phyloP scores from a whole-genome alignment of 2,113 vertebrate genomes.

The Abramis brama region DNA sequence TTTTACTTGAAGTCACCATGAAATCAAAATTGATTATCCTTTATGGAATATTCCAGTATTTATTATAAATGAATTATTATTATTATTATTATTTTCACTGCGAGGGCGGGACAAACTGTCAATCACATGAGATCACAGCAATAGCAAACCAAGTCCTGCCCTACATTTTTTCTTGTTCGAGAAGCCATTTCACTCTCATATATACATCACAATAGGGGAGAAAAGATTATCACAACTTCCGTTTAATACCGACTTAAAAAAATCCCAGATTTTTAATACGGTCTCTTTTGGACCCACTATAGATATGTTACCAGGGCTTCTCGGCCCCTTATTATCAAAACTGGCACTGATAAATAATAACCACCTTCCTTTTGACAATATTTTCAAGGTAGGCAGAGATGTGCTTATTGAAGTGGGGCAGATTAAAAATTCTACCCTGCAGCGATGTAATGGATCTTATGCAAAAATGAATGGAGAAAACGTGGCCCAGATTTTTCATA shows the following conservation, averaged over 20 bases:
- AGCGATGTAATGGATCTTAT: constrained; percentile 56
- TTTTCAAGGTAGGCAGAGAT: constrained; percentile 57
- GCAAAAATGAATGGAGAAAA: constrained; percentile 44
- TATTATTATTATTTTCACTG: too few species aligned
- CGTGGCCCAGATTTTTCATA: constrained; percentile 54
- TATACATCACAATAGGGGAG: too few species aligned
- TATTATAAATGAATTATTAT: too few species aligned
- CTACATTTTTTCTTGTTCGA: too few species aligned
- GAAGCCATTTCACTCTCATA: too few species aligned
- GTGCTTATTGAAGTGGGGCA: constrained; percentile 48
- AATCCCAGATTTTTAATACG: neutral
- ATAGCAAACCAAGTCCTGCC: too few species aligned
- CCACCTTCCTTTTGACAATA: constrained; percentile 43
- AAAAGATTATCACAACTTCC: too few species aligned
- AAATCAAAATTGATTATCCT: too few species aligned
- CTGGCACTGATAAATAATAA: constrained; percentile 41
- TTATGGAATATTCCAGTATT: too few species aligned
- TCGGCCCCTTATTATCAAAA: constrained; percentile 18
- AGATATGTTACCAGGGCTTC: neutral
- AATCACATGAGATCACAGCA: too few species aligned
- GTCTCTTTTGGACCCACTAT: neutral
- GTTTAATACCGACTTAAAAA: too few species aligned
- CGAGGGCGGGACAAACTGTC: too few species aligned
- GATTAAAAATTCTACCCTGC: constrained; percentile 52
- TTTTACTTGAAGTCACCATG: neutral